phyloP scores from a whole-genome alignment of 2,113 vertebrate species.

The Plecturocebus donacophilus region DNA sequence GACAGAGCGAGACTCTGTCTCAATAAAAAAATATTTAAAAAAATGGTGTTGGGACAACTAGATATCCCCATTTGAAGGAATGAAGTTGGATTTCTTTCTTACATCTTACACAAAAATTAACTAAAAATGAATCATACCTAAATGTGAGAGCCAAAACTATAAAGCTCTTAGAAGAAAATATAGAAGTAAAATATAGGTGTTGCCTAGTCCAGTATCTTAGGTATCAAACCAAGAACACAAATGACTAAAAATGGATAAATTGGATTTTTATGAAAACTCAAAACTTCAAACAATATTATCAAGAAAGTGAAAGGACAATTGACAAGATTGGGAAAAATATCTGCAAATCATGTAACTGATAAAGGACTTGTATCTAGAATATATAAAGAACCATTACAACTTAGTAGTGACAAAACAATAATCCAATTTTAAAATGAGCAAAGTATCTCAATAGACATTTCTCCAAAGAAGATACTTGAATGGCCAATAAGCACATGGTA shows the following conservation, averaged over 20 bases:
- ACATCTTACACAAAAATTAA: neutral
- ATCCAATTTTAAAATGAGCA: neutral
- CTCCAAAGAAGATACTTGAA: neutral
- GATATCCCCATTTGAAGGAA: neutral
- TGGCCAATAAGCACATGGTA: neutral
- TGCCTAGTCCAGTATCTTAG: neutral
- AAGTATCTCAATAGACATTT: neutral
- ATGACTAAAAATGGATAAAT: neutral
- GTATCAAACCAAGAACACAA: neutral
- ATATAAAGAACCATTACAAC: neutral
- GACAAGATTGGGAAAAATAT: neutral
- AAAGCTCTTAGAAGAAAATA: neutral
- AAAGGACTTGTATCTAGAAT: neutral
- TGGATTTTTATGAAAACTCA: neutral
- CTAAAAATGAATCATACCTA: neutral
- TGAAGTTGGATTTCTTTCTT: neutral
- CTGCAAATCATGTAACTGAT: neutral
- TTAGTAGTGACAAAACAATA: neutral
- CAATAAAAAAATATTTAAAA: too few relatives aligned
- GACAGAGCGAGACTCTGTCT: too few relatives aligned
- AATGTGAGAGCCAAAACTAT: neutral
- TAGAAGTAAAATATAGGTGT: neutral
- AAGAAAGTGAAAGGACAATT: neutral
- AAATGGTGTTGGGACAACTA: neutral
- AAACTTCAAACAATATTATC: neutral